Evolutionary conservation across 2,113 vertebrate species (phyloP).

Genomic region (Coptodon rendalli): DNA sequence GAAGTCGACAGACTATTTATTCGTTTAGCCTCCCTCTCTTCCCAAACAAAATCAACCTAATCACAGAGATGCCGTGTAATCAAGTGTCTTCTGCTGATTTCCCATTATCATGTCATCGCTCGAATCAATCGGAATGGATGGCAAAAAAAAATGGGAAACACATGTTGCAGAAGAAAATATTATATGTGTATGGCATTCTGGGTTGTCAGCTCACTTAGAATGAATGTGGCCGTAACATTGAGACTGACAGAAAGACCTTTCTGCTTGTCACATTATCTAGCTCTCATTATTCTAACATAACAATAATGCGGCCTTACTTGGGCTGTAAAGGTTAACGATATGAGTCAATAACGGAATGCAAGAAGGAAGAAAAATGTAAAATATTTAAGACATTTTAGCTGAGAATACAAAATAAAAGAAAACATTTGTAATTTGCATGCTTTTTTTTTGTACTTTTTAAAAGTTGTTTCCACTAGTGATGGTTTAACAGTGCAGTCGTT

Average conservation of each 20-base stretch:
- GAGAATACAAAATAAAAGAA: background rate
- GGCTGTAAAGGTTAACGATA: background rate
- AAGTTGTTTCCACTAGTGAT: background rate
- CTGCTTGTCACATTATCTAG: background rate
- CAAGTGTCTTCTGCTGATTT: background rate
- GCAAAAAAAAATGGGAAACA: background rate
- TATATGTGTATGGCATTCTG: background rate
- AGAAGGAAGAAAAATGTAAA: background rate
- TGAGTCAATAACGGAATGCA: background rate
- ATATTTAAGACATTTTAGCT: background rate
- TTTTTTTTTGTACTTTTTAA: background rate
- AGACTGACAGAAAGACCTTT: background rate
- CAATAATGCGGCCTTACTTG: background rate
- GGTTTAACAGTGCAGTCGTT: background rate
- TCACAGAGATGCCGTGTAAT: background rate
- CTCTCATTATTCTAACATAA: background rate
- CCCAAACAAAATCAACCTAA: background rate
- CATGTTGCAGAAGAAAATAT: background rate
- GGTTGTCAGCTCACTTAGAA: background rate
- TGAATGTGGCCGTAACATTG: background rate
- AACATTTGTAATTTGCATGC: background rate
- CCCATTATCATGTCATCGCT: background rate
- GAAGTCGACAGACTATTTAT: background rate
- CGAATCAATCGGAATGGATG: background rate
- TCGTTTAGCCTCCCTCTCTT: background rate